These are phyloP conservation scores for Perithous albicinctus DNA, from an alignment of 2,888 invertebrate species.

Conservation along the genomic window DNA sequence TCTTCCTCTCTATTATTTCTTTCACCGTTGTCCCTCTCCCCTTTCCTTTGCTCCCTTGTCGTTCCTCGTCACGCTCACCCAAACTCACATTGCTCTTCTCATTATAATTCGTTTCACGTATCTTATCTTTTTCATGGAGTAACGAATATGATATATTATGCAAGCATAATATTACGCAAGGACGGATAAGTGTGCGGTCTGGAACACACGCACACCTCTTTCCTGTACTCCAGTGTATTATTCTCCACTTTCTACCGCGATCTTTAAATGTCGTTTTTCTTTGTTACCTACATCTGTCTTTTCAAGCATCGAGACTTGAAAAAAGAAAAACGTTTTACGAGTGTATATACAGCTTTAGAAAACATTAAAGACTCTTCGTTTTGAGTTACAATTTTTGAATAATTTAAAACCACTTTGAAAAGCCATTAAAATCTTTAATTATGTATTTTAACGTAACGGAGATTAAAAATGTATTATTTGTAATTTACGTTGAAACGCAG, in stretches of 20 bases:
- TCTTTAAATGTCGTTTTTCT: not conserved
- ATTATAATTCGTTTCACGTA: conserved; percentile 34
- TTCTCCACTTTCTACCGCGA: conserved; percentile 19
- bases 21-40: conserved; percentile 44
- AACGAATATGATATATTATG: conserved; percentile 21
- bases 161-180: conserved; percentile 29
- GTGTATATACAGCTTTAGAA: not conserved
- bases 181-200: conserved; percentile 13
- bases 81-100: conserved; percentile 32
- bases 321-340: not conserved
- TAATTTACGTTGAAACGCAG: too few species aligned
- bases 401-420: too few species aligned
- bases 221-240: not conserved
- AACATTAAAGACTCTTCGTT: not conserved
- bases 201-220: conserved; percentile 13
- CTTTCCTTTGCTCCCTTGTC: conserved; percentile 40
- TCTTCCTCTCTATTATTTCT: conserved; percentile 52
- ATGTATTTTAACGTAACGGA: too few species aligned
- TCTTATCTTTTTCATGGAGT: conserved; percentile 9
- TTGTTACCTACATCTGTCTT: not conserved
- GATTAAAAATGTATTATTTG: too few species aligned
- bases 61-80: conserved; percentile 40
- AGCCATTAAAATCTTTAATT: too few species aligned
- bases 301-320: not conserved
- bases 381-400: not conserved